Evolutionary conservation across 2,888 invertebrate genomes (phyloP), one percentile per base, ranked within the genome.

Genomic region (Empis stercorea): DNA sequence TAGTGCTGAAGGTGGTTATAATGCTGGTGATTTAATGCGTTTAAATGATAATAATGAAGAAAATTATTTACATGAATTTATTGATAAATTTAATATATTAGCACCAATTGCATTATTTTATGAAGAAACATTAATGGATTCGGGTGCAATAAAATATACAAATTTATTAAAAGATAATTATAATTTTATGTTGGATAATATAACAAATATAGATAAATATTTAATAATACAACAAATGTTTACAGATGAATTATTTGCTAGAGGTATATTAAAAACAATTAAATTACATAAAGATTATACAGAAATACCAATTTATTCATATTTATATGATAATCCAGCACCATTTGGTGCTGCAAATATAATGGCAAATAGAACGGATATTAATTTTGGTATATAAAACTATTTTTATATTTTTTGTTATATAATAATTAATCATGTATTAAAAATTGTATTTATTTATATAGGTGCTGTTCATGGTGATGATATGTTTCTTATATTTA

Each of bases 1-100:
- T 0, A 74, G 77, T 17, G 77, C 83, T 44, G 87, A 87, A 64
- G 87, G 87, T 47, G 69, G 84, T 16, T 84, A 81, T 57, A 84
- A 84, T 27, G 81, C 76, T 37, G 51, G 57, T 57, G 70, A 67
- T 42, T 62, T 73, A 14, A 53, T 71, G 44, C 54, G 59, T 36
- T 63, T 80, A 4, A 76, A 79, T 43, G 59, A 70, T 0, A 70
- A 73, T 30, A 83, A 80, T 75, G 71, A 75, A 11, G 66, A 73
- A 20, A 57, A 61, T 61, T 53, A 54, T 27, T 9, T 40, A 13
- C n/a, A 27, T 5, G 14, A 43, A 1, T 43, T 43, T 43, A 15
- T 10, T 15, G 32, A 43, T 14, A 43, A 43, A 13, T 63, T 30
- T 16, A 14, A 43, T 43, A 59, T 61, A 14, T 50, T 81, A n/a